Evolutionary conservation across 2,888 invertebrate species (phyloP).

Genomic region (Sympetrum striolatum): DNA sequence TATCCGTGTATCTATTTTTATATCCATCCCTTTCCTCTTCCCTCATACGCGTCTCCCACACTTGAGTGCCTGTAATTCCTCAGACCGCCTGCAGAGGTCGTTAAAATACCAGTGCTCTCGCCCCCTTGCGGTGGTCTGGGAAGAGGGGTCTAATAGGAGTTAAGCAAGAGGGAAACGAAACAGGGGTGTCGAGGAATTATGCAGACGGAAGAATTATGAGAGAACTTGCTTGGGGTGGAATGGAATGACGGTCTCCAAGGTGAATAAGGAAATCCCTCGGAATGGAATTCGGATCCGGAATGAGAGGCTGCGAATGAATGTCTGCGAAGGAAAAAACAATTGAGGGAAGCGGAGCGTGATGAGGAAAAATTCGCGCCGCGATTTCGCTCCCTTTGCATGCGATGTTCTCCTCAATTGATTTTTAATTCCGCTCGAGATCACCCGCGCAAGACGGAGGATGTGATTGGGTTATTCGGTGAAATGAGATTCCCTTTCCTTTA

Average conservation of each 20-base stretch:
- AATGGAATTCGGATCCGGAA: conserved; percentile 19
- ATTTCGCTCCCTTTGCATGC: background rate
- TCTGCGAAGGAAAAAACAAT: background rate
- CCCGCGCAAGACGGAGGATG: background rate
- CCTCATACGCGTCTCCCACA: background rate
- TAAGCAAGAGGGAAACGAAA: background rate
- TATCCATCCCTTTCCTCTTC: background rate
- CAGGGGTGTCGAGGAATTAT: conserved; percentile 24
- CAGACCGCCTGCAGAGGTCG: conserved; percentile 35
- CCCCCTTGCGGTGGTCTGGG: background rate
- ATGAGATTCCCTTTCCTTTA: background rate
- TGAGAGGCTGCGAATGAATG: background rate
- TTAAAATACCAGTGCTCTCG: conserved; percentile 30
- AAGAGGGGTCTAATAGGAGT: background rate
- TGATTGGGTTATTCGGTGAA: background rate
- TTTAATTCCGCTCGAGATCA: background rate
- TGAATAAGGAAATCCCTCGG: background rate
- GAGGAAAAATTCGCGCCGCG: background rate
- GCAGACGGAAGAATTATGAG: conserved; percentile 38
- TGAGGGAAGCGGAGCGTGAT: background rate
- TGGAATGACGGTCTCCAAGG: too few species aligned
- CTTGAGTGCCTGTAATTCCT: conserved; percentile 33
- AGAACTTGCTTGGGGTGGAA: background rate
- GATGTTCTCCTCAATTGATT: background rate
- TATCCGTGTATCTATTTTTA: too few species aligned